phyloP scores from a whole-genome alignment of 2,113 vertebrate species.

The Butastur rufipennis region DNA sequence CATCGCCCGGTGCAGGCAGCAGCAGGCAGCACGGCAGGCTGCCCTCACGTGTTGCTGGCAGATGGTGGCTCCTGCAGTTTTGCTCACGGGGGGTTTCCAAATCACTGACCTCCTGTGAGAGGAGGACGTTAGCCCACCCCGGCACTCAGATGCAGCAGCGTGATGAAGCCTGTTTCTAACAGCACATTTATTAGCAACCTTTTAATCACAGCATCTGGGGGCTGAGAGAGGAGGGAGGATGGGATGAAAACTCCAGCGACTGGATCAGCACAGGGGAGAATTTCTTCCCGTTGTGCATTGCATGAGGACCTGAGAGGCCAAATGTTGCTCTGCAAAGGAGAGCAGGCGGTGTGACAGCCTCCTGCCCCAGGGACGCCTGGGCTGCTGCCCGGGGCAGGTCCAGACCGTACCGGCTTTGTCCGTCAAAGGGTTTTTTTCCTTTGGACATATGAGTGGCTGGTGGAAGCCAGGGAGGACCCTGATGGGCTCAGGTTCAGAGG shows the following conservation, averaged over 20 bases:
- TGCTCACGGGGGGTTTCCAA: neutral
- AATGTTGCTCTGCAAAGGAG: rapidly evolving
- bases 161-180: neutral
- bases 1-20: neutral
- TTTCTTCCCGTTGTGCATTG: rapidly evolving
- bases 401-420: neutral
- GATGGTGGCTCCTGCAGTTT: neutral
- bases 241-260: neutral
- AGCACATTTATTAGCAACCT: neutral
- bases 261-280: rapidly evolving
- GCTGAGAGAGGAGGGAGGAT: neutral
- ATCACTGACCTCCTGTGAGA: neutral
- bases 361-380: neutral
- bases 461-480: neutral
- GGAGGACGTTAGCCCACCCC: neutral
- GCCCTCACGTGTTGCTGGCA: neutral
- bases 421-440: neutral
- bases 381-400: neutral
- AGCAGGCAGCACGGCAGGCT: neutral
- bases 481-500: neutral
- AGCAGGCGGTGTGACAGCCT: neutral
- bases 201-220: neutral
- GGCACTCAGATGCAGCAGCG: rapidly evolving
- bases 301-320: neutral
- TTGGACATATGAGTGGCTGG: rapidly evolving